Base-by-base conservation (phyloP, 2,113 vertebrate species). In the Tupaia chinensis region DNA sequence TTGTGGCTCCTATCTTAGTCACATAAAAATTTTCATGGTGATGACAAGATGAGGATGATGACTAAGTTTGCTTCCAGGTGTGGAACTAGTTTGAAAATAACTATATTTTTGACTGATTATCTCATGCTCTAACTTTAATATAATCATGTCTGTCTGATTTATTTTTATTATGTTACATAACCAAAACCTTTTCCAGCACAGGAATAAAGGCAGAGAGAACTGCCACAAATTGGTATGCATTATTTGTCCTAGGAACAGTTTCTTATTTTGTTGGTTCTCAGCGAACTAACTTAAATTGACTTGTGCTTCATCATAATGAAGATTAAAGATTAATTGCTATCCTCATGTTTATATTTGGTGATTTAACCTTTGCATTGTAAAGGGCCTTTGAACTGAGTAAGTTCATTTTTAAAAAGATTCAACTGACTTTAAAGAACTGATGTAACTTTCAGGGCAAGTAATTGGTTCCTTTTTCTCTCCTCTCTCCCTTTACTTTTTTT, bases 121-220 rank as follows among this genome's bases (percentile, higher is more conserved):
- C 76, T 95, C 76, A 54, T 58, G 29, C 13, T 72, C 84, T 87
- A 19, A 72, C 68, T 72, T 95, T 87, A 89, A 76, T 20, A 66
- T 66, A 72, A 69, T 79, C 81, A 56, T 66, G 90, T 87, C 84
- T 87, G 29, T 77, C 80, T 85, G 91, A 96, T 69, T 95, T 95
- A 95, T 92, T 94, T 95, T 90, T 92, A 82, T 91, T 93, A 80
- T 85, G 72, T 79, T 87, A 29, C 69, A 61, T 79, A 95, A 96
- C 58, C 54, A 12, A 54, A 84, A 70, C 15, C 20, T 82, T 84
- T 74, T 53, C 60, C 27, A 95, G 27, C 13, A 60, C 19, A 85
- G 27, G 61, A 68, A 54, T 74, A 85, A 81, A 93, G 68, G 74
- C 11, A 16, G 58, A 86, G 70, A 95, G 16, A 25, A 58, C 32